Evolutionary conservation across 92 coral and sea anemone genomes (phyloP).

Genomic region (Diadumene lineata): DNA sequence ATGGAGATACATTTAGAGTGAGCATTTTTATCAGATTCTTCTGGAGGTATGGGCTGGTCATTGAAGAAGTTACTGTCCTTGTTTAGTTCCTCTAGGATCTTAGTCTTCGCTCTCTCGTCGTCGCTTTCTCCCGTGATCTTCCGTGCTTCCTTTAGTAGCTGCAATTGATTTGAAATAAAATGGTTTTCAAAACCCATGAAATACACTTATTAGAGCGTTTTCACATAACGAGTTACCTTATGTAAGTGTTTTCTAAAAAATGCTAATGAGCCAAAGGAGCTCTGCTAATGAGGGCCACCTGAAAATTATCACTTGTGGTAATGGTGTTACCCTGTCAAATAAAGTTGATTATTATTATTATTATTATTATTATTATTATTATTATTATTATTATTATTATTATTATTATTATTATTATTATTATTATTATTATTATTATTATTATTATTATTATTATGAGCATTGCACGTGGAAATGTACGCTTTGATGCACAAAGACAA

Average conservation of each 20-base stretch:
- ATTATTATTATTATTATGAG: neutral
- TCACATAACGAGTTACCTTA: no score
- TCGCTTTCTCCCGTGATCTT: conserved; percentile 49
- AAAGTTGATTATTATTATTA: neutral
- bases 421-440: neutral
- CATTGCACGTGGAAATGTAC: no score
- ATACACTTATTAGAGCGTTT: no score
- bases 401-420: neutral
- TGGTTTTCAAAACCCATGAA: no score
- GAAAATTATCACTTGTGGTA: no score
- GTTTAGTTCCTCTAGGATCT: conserved; percentile 33
- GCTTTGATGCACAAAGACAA: no score
- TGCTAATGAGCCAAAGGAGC: no score
- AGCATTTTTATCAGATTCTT: conserved; percentile 63
- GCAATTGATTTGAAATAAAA: no score
- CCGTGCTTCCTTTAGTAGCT: conserved; percentile 56
- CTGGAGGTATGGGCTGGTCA: conserved; percentile 50
- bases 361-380: neutral
- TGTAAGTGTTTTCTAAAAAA: no score
- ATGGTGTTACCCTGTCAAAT: no score
- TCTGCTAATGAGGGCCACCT: no score
- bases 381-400: conserved; percentile 2
- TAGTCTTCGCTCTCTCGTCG: conserved; percentile 47
- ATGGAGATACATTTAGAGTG: conserved; percentile 46
- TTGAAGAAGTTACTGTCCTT: conserved; percentile 45